Evolutionary conservation across 2,888 invertebrate genomes (phyloP), one percentile per base, ranked within the genome.

Genomic region (Trichogramma dendrolimi): DNA sequence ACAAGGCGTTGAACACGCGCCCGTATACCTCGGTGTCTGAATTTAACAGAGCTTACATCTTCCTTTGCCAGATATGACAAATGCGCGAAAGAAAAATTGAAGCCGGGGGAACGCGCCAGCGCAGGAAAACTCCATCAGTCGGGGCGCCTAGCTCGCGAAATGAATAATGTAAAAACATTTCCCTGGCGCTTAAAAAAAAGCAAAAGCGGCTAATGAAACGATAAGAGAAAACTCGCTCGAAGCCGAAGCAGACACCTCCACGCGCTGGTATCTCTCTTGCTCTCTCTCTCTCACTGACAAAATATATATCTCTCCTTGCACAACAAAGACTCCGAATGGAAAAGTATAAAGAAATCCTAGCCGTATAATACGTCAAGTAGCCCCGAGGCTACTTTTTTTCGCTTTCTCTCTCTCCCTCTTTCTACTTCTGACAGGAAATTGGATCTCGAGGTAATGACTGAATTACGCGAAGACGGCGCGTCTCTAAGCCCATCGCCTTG

Each of bases 381-480:
- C 60, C 57, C 56, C 57, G 69, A 64, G 60, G 60, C 60, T 55
- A 58, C 46, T 53, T 60, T 65, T 55, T 55, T 48, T 57, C 49
- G 63, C 64, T 63, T 63, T 63, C 58, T 59, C 59, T 42, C 60
- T 55, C 58, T 62, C 61, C 52, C 50, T 42, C 60, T 58, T 53
- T 59, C 38, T 50, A 40, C 61, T 64, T 60, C 68, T 65, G 66
- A 69, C 65, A 67, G 62, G 62, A 70, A 71, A 71, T 71, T 70
- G 67, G 68, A 70, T 69, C 65, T 67, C 66, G 67, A 66, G 68
- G 67, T 71, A 71, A 68, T 63, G 67, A 67, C 66, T 68, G 68
- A 71, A 70, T 69, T 70, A 67, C 70, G 65, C 66, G 66, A 64
- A 68, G 65, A 64, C 27, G 7, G 43, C 4, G 47, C 61, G 60